Evolutionary conservation across 1,140 invertebrate genomes (phyloP).

Genomic region (Bombus terrestris): DNA sequence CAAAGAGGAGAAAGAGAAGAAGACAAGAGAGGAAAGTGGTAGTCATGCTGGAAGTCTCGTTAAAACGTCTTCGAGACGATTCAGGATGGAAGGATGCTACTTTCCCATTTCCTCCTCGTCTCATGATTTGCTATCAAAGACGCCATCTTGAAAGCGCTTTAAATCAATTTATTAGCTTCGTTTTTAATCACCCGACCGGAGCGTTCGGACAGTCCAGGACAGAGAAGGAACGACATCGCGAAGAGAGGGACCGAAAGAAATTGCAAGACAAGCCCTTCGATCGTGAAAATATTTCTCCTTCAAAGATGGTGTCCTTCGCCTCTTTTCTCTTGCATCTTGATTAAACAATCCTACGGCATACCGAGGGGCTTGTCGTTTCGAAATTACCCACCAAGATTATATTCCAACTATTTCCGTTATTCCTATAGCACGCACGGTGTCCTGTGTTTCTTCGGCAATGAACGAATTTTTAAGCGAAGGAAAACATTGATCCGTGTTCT

Average conservation of each 20-base stretch:
- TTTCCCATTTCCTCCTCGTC: constrained; percentile 26
- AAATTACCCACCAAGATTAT: constrained; percentile 7
- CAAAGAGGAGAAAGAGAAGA: background rate
- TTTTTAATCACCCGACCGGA: constrained; percentile 44
- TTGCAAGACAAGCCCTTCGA: constrained; percentile 16
- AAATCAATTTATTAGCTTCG: constrained; percentile 55
- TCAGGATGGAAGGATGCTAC: constrained; percentile 13
- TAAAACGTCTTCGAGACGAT: constrained; percentile 37
- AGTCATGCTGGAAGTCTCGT: constrained; percentile 25
- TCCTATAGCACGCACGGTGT: background rate
- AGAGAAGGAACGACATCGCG: background rate
- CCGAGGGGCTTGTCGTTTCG: background rate
- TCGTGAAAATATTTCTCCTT: constrained; percentile 33
- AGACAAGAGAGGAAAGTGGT: background rate
- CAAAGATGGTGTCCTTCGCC: background rate
- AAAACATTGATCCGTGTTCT: background rate
- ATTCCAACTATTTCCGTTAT: constrained; percentile 18
- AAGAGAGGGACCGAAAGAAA: constrained; percentile 1
- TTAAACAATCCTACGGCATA: constrained; percentile 23
- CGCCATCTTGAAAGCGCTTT: constrained; percentile 53
- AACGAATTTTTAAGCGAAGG: background rate
- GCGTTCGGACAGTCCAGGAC: background rate
- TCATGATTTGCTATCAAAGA: constrained; percentile 20
- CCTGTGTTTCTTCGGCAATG: background rate
- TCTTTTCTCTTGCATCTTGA: background rate